Base-by-base conservation (phyloP, 2,797 vertebrate species). In the Chiloscyllium punctatum region DNA sequence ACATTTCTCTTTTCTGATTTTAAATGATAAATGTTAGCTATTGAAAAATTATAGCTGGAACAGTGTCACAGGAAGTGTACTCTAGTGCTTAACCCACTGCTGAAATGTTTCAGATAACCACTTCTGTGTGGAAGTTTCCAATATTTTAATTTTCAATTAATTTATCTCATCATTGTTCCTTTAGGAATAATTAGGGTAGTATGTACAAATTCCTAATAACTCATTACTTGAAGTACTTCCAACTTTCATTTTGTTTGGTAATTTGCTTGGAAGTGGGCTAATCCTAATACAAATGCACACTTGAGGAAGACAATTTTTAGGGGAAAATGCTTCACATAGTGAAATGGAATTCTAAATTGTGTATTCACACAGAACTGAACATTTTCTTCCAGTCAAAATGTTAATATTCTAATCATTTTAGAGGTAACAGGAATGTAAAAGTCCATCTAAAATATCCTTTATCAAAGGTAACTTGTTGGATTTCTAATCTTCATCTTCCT, bases 401-500 rank as follows among this genome's bases (percentile, higher is more conserved):
- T 27, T 33, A 91, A 66, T n/a, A 33, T 57, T 90, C 87, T 33
- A 30, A 90, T n/a, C 1, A n/a, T 66, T 91, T 62, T 91, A 15
- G 30, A 90, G 27, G 4, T 62, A 62, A 66, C 62, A 30, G 27
- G 53, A n/a, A 62, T 77, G 30, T 30, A 51, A 72, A 42, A 33
- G 5, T 72, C 7, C 23, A 94, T 72, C 9, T 51, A 71, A 27
- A 42, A 21, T 16, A 96, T 37, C 94, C 33, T 92, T 95, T 69
- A 82, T 95, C 23, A 48, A 84, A 74, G 72, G 1, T 48, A 84
- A 84, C 82, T 48, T 84, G 21, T 23, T 84, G 82, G 4, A 74
- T 53, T 74, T 95, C 48, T 51, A 95, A 74, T 57, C 5, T 77
- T 77, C 27, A 4, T 96, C 72, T 25, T 25, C 96, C 86, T 96